A percentile compares a stretch with the other conserved stretches of the same genome.
Evolutionary conservation across 1,140 invertebrate genomes (phyloP).

Genomic region (Bursaphelenchus mucronatus): DNA sequence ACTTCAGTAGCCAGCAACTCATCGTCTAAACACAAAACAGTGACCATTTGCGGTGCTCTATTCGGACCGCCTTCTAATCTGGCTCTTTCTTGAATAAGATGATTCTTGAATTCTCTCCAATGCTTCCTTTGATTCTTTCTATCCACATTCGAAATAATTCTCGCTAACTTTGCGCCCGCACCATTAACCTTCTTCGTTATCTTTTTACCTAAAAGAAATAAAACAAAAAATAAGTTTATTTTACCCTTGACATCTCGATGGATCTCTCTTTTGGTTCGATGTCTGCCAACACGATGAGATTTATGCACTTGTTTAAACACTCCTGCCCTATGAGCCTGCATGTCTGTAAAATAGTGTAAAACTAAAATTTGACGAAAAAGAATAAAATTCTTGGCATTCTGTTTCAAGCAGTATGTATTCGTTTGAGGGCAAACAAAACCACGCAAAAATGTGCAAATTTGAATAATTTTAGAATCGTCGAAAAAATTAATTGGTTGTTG

Average conservation of each 20-base stretch:
- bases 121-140: neutral
- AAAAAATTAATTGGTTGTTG: too few species aligned
- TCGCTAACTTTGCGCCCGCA: constrained; percentile 18
- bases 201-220: constrained; percentile 24
- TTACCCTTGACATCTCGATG: constrained; percentile 30
- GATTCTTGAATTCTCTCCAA: constrained; percentile 20
- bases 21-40: constrained; percentile 10
- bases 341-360: too few species aligned
- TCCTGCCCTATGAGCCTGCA: constrained; percentile 31
- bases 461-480: too few species aligned
- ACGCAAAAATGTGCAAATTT: too few species aligned
- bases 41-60: constrained; percentile 22
- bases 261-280: constrained; percentile 45
- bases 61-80: constrained; percentile 23
- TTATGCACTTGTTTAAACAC: constrained; percentile 43
- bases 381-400: too few species aligned
- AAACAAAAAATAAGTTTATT: constrained; percentile 2
- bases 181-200: constrained; percentile 18
- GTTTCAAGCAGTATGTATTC: too few species aligned
- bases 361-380: too few species aligned
- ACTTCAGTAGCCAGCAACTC: constrained; percentile 17
- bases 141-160: constrained; percentile 1
- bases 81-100: constrained; percentile 14
- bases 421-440: too few species aligned
- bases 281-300: constrained; percentile 36